Evolutionary conservation across 2,888 invertebrate genomes (phyloP).

Genomic region (Tyria jacobaeae): DNA sequence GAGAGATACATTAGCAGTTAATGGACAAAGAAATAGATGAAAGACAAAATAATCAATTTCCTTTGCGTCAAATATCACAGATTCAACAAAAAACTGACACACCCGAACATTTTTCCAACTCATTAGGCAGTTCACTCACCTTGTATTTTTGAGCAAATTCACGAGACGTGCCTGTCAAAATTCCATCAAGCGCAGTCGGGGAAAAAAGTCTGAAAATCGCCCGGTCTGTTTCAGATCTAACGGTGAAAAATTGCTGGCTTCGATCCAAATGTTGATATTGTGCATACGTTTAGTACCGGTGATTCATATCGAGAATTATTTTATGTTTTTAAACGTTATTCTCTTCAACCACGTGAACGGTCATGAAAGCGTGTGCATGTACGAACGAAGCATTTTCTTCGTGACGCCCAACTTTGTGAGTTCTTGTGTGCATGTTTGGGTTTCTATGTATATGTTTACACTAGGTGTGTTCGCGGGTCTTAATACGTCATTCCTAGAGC

Average conservation of each 20-base stretch:
- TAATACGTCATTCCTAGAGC: conserved; percentile 5
- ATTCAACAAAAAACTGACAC: conserved; percentile 31
- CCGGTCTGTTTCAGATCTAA: conserved; percentile 40
- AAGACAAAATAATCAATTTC: conserved; percentile 11
- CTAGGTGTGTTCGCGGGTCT: conserved; percentile 9
- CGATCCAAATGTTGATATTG: conserved; percentile 50
- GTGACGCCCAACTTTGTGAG: neutral
- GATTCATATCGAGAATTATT: conserved; percentile 48
- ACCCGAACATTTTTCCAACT: conserved; percentile 22
- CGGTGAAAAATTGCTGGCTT: conserved; percentile 51
- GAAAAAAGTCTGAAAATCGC: conserved; percentile 35
- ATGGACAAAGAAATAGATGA: conserved; percentile 7
- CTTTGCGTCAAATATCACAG: conserved; percentile 21
- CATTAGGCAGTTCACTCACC: conserved; percentile 44
- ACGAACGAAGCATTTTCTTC: neutral
- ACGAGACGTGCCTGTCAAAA: conserved; percentile 41
- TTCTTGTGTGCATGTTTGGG: neutral
- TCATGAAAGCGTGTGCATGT: conserved; percentile 2
- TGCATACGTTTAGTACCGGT: conserved; percentile 48
- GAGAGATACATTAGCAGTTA: conserved; percentile 1
- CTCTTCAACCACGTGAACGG: conserved; percentile 16
- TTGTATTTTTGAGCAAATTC: conserved; percentile 29
- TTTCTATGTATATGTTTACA: neutral
- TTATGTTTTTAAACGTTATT: conserved; percentile 43
- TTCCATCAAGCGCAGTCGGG: conserved; percentile 30